Evolutionary conservation across 2,797 vertebrate species (phyloP).

Genomic region (Lagodon rhomboides): DNA sequence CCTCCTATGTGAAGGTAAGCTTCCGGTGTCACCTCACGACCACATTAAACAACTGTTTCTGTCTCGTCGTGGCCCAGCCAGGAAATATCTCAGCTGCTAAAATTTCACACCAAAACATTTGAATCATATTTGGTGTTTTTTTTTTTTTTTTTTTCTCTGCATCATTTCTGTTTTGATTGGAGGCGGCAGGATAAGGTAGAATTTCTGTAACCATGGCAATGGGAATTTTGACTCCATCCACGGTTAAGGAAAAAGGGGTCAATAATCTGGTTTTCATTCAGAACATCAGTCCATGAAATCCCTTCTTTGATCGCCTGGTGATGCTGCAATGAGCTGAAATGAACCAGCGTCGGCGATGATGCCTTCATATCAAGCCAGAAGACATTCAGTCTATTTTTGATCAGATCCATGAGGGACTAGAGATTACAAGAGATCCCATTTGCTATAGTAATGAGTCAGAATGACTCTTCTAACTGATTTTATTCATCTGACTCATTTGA

Average conservation of each 20-base stretch:
- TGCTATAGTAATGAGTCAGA: background rate
- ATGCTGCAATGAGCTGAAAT: constrained; percentile 36
- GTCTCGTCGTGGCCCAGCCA: background rate
- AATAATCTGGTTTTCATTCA: constrained; percentile 41
- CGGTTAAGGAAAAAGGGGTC: constrained; percentile 6
- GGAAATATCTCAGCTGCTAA: background rate
- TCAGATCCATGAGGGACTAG: background rate
- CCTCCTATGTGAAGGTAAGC: constrained; percentile 97
- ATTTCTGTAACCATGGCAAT: constrained; percentile 36
- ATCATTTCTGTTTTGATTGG: background rate
- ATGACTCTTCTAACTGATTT: background rate
- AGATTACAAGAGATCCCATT: constrained; percentile 1
- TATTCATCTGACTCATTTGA: background rate
- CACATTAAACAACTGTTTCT: background rate
- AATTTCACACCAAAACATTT: constrained; percentile 8
- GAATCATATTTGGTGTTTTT: background rate
- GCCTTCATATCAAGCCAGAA: background rate
- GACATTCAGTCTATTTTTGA: constrained; percentile 10
- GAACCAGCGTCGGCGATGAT: background rate
- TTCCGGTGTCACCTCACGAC: background rate
- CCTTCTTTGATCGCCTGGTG: constrained; percentile 26
- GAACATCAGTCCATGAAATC: constrained; percentile 28
- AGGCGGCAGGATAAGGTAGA: constrained; percentile 6
- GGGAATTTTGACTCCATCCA: constrained; percentile 20
- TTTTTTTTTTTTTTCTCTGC: background rate